Conservation (phyloP, 2,113 vertebrate species). For the Setophaga petechia region DNA sequence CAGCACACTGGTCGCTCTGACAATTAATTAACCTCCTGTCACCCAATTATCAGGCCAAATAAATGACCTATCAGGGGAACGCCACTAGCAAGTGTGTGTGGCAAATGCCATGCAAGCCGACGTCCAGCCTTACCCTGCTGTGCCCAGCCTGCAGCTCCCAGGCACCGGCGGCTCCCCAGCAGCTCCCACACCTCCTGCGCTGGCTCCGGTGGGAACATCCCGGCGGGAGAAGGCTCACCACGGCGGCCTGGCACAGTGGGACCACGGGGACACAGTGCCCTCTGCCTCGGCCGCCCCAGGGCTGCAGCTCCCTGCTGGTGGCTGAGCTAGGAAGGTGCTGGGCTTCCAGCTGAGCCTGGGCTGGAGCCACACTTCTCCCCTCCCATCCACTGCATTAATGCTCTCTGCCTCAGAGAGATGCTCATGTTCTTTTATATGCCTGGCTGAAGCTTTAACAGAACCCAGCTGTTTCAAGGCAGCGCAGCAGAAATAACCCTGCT, state of each 20-base stretch:
- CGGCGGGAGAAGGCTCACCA: not conserved
- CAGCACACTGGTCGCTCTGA: not conserved
- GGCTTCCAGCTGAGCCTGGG: not conserved
- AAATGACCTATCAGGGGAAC: not conserved
- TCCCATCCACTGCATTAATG: slow-evolving; percentile 11
- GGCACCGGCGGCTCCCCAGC: not conserved
- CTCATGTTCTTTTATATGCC: slow-evolving; percentile 32
- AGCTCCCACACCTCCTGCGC: not conserved
- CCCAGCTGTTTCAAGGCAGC: not conserved
- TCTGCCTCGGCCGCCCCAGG: not conserved
- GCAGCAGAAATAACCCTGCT: not conserved
- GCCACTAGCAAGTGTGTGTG: fast-evolving
- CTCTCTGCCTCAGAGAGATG: slow-evolving; percentile 53
- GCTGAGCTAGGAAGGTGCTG: not conserved
- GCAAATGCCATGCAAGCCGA: not conserved
- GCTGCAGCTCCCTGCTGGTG: not conserved
- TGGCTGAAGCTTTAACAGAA: not conserved
- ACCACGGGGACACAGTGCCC: fast-evolving
- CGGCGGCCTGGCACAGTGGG: fast-evolving
- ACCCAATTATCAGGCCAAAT: not conserved
- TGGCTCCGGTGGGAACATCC: not conserved
- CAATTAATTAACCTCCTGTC: slow-evolving; percentile 3
- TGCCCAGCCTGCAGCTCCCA: not conserved
- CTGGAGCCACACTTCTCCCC: not conserved
- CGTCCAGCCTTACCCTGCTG: not conserved